Percentiles rank a stretch among this genome's conserved stretches.
Evolutionary conservation across 1,140 invertebrate species (phyloP).

Genomic region (Cecropterus lyciades): DNA sequence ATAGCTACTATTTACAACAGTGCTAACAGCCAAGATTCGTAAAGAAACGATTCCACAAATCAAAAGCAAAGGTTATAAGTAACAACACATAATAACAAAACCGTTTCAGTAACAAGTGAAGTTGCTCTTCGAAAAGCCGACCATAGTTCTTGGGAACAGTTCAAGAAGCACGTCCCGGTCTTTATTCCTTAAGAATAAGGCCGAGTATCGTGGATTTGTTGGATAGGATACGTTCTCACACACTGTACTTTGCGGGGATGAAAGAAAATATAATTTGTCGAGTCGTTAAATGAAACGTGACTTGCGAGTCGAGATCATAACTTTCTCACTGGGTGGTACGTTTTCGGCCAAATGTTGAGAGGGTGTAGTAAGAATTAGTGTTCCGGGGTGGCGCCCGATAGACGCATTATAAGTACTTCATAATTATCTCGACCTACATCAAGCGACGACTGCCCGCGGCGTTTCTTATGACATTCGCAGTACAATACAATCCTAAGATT

Average conservation of each 20-base stretch:
- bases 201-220: not conserved
- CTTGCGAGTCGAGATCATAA: conserved; percentile 33
- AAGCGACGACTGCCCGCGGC: conserved; percentile 38
- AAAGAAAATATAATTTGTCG: conserved; percentile 38
- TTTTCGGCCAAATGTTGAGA: conserved; percentile 25
- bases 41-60: conserved; percentile 27
- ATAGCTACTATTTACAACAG: conserved; percentile 13
- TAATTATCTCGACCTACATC: conserved; percentile 49
- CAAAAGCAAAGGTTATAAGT: conserved; percentile 33
- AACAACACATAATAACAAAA: conserved; percentile 36
- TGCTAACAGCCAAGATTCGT: conserved; percentile 18
- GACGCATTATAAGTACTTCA: conserved; percentile 38
- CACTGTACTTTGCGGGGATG: conserved; percentile 33
- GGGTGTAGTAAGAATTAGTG: conserved; percentile 31
- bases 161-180: not conserved
- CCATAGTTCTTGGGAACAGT: not conserved
- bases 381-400: conserved; percentile 39
- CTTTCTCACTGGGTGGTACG: conserved; percentile 34
- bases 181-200: conserved; percentile 1
- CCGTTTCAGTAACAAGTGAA: conserved; percentile 29
- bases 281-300: conserved; percentile 38
- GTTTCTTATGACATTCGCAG: conserved; percentile 23
- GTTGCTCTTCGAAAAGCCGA: conserved; percentile 26
- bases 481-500: conserved; percentile 21
- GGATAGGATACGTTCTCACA: conserved; percentile 15